Evolutionary conservation across 2,797 vertebrate species (phyloP).

Genomic region (Pteropus rufus): DNA sequence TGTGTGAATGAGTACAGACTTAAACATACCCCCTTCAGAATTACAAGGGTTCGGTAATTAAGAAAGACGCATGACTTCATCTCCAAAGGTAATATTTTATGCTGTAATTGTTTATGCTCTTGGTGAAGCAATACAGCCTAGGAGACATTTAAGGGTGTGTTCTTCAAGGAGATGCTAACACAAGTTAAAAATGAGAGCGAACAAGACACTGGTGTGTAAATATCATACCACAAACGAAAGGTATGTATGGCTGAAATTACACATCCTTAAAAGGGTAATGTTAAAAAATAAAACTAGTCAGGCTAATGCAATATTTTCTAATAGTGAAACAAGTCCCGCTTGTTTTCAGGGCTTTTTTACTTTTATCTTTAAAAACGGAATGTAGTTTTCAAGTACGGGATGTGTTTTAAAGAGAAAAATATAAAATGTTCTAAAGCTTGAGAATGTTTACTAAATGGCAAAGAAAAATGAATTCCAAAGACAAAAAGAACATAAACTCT

Average conservation of each 20-base stretch:
- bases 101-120: constrained; percentile 50
- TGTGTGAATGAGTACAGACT: constrained; percentile 53
- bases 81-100: constrained; percentile 65
- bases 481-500: neutral
- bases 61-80: constrained; percentile 72
- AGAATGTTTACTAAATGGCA: neutral
- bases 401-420: constrained; percentile 5
- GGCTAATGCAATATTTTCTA: neutral
- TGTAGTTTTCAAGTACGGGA: neutral
- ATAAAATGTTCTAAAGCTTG: neutral
- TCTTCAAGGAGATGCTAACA: constrained; percentile 33
- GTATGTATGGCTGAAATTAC: neutral
- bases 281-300: constrained; percentile 15
- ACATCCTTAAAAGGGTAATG: constrained; percentile 2
- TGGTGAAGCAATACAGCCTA: constrained; percentile 57
- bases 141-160: constrained; percentile 58
- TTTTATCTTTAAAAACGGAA: constrained; percentile 11
- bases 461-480: constrained; percentile 4
- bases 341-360: neutral
- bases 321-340: neutral
- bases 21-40: constrained; percentile 61
- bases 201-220: neutral
- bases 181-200: constrained; percentile 23
- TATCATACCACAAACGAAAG: neutral
- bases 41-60: constrained; percentile 60